A percentile compares a stretch with the other conserved stretches of the same genome.
Evolutionary conservation across 2,888 invertebrate species (phyloP).

Genomic region (Drosophila quinaria): DNA sequence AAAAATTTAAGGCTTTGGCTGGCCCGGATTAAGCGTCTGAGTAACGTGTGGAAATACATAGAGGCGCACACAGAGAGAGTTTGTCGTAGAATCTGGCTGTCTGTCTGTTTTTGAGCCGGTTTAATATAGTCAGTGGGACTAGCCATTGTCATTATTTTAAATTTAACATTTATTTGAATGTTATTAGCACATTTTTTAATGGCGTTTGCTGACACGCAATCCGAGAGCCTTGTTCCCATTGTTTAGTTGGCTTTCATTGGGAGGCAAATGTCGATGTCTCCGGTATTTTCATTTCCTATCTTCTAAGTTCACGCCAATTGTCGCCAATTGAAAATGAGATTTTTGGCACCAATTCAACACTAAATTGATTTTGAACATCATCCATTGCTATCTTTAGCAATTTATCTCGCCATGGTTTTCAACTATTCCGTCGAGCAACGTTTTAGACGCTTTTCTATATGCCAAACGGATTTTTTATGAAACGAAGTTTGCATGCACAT

Average conservation of each 20-base stretch:
- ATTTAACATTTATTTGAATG: constrained; percentile 62
- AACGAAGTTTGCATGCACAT: constrained; percentile 54
- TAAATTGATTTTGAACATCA: constrained; percentile 84
- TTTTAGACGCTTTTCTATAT: constrained; percentile 50
- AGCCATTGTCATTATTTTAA: constrained; percentile 22
- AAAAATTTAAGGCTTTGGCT: constrained; percentile 63
- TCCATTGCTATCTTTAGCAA: constrained; percentile 74
- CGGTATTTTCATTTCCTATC: constrained; percentile 61
- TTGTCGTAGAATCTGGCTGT: constrained; percentile 39
- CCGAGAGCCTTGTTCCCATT: constrained; percentile 21
- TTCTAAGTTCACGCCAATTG: constrained; percentile 42
- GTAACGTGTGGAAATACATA: constrained; percentile 54
- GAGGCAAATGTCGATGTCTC: constrained; percentile 49
- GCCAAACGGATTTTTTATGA: constrained; percentile 27
- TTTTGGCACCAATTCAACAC: constrained; percentile 85
- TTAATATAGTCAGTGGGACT: constrained; percentile 55
- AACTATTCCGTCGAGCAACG: constrained; percentile 51
- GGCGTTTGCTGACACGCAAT: constrained; percentile 21
- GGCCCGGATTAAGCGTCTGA: constrained; percentile 53
- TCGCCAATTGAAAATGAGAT: constrained; percentile 77
- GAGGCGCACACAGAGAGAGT: constrained; percentile 39
- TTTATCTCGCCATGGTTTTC: constrained; percentile 74
- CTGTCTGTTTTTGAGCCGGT: constrained; percentile 28
- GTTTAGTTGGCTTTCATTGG: constrained; percentile 56
- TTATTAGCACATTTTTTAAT: constrained; percentile 63